Percentiles rank a stretch among this genome's conserved stretches.
Evolutionary conservation across 1,140 invertebrate genomes (phyloP).

Genomic region (Batillaria attramentaria): DNA sequence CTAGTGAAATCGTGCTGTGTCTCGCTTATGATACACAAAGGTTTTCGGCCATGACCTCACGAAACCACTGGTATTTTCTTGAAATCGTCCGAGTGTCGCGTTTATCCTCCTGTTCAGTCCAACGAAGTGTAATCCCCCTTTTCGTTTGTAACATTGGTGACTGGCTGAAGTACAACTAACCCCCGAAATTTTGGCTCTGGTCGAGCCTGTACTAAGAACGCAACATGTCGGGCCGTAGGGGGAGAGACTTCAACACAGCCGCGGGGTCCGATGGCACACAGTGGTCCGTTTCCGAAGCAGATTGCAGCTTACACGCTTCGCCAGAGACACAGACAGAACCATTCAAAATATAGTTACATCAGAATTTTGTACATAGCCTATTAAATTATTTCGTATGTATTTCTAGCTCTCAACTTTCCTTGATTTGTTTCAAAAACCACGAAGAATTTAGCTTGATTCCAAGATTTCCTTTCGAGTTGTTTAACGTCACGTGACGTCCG

Average conservation of each 20-base stretch:
- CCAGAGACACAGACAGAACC: too few relatives aligned
- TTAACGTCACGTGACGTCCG: slow-evolving; percentile 37
- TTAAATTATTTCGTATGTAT: not conserved
- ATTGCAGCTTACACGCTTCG: too few relatives aligned
- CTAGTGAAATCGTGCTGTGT: slow-evolving; percentile 15
- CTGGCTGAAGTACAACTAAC: slow-evolving; percentile 39
- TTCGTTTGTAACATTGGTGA: slow-evolving; percentile 9
- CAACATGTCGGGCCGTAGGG: slow-evolving; percentile 50
- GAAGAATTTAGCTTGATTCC: not conserved
- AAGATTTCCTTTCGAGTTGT: not conserved
- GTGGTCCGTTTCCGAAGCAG: not conserved
- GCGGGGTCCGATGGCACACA: slow-evolving; percentile 13
- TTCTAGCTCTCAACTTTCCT: not conserved
- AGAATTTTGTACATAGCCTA: not conserved
- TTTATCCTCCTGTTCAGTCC: slow-evolving; percentile 17
- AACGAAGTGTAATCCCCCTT: slow-evolving; percentile 26
- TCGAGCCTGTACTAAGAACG: slow-evolving; percentile 39
- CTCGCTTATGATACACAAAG: slow-evolving; percentile 18
- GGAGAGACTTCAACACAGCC: slow-evolving; percentile 36
- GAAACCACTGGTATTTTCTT: slow-evolving; percentile 29
- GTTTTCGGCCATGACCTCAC: slow-evolving; percentile 31
- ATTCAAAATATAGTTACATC: not conserved
- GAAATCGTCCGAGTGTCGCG: not conserved
- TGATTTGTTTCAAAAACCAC: not conserved
- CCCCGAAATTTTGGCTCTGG: slow-evolving; percentile 59